Percentiles rank a stretch among this genome's conserved stretches.
Evolutionary conservation across 1,140 invertebrate species (phyloP).

Genomic region (Anoplophora glabripennis): DNA sequence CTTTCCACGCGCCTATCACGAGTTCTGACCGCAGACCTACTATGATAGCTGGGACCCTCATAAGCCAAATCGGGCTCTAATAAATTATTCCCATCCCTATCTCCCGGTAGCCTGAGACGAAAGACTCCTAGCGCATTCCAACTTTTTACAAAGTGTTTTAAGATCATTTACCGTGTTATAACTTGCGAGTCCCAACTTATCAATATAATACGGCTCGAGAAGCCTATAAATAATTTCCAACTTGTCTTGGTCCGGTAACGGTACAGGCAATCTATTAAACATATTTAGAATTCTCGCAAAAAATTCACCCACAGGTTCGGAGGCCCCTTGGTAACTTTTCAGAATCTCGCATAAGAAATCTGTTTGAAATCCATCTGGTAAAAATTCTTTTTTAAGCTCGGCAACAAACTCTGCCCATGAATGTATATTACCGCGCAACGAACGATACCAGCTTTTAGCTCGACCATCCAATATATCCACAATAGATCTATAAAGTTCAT

Average conservation of each 20-base stretch:
- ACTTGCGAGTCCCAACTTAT: constrained; percentile 2
- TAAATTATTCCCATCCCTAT: background rate
- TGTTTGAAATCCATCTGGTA: constrained; percentile 32
- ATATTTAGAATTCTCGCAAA: constrained; percentile 33
- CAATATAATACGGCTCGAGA: constrained; percentile 27
- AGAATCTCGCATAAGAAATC: constrained; percentile 34
- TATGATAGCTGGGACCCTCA: too few species aligned
- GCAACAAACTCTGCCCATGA: constrained; percentile 29
- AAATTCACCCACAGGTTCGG: constrained; percentile 36
- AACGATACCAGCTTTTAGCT: too few species aligned
- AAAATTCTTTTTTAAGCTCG: constrained; percentile 33
- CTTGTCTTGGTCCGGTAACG: constrained; percentile 25
- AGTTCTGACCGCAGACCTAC: background rate
- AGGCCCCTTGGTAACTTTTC: constrained; percentile 33
- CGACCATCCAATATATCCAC: too few species aligned
- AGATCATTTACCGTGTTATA: constrained; percentile 10
- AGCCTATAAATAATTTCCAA: constrained; percentile 35
- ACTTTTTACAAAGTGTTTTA: constrained; percentile 1
- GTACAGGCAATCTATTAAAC: constrained; percentile 33
- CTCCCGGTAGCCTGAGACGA: background rate
- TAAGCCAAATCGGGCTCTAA: constrained; percentile 16
- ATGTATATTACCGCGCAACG: background rate
- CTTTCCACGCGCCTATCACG: background rate
- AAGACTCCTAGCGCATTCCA: constrained; percentile 5
- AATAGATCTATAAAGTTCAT: too few species aligned